Conservation (phyloP, 2,888 invertebrate genomes). For the Tenthredo mesomela region DNA sequence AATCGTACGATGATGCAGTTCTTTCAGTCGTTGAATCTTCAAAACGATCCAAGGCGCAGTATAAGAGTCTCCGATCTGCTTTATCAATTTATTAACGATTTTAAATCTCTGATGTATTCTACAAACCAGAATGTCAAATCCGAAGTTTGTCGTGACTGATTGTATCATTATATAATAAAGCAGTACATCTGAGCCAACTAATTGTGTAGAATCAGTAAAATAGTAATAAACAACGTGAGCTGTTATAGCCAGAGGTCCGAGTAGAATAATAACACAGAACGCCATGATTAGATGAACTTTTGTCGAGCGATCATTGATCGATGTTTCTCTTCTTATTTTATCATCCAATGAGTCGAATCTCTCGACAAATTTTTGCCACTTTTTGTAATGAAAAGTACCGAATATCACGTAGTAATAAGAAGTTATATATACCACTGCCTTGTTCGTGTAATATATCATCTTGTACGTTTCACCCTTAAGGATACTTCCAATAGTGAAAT, state of each 20-base stretch:
- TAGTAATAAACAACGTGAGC: constrained; percentile 67
- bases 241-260: constrained; percentile 64
- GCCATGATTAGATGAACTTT: constrained; percentile 61
- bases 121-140: constrained; percentile 65
- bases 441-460: constrained; percentile 70
- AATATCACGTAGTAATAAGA: constrained; percentile 69
- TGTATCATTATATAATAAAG: constrained; percentile 69
- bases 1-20: constrained; percentile 64
- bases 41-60: constrained; percentile 60
- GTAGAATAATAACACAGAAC: constrained; percentile 56
- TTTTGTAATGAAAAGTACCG: constrained; percentile 63
- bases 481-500: constrained; percentile 65
- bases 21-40: constrained; percentile 65
- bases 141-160: constrained; percentile 65
- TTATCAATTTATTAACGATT: constrained; percentile 63
- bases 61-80: constrained; percentile 57
- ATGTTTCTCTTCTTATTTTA: constrained; percentile 60
- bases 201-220: constrained; percentile 63
- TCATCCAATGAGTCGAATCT: constrained; percentile 62
- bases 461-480: constrained; percentile 69
- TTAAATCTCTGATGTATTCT: constrained; percentile 63
- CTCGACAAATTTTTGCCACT: constrained; percentile 66
- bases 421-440: constrained; percentile 65
- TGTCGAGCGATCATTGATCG: constrained; percentile 58
- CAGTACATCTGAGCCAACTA: constrained; percentile 68